Conservation (phyloP, 2,113 vertebrate species). For the Rhodinocichla rosea region DNA sequence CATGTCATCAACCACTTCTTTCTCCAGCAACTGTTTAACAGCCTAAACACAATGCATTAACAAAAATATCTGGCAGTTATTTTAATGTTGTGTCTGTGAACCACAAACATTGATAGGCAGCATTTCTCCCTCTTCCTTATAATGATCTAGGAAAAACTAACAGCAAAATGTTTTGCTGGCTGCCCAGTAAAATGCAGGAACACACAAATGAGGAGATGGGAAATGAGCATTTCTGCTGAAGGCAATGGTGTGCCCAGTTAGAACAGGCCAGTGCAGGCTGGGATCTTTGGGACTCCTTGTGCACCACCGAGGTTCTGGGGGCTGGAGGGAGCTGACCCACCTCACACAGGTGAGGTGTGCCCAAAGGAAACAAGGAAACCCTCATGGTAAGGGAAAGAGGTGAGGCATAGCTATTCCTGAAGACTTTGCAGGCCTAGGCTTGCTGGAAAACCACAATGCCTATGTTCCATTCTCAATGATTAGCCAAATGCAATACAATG, state of each 20-base stretch:
- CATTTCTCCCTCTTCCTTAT: background rate
- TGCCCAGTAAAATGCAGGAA: background rate
- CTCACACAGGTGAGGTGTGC: background rate
- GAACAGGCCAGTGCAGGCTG: background rate
- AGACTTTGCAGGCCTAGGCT: background rate
- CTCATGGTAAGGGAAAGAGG: background rate
- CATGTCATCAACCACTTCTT: background rate
- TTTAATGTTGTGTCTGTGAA: background rate
- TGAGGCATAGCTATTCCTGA: background rate
- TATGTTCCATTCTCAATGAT: background rate
- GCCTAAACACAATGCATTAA: background rate
- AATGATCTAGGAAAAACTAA: background rate
- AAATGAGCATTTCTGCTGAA: background rate
- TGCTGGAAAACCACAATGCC: background rate
- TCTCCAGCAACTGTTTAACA: background rate
- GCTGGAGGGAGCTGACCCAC: background rate
- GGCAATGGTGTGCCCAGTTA: fast-evolving
- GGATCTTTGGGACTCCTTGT: background rate
- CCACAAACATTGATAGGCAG: background rate
- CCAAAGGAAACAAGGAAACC: background rate
- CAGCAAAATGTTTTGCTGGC: background rate
- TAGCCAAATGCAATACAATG: background rate
- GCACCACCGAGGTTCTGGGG: no score
- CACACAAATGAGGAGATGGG: fast-evolving
- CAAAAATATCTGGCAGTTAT: background rate